Evolutionary conservation across 1,140 invertebrate species (phyloP), one percentile per base, ranked within the genome.

Genomic region (Hyposmocoma kahamanoa): DNA sequence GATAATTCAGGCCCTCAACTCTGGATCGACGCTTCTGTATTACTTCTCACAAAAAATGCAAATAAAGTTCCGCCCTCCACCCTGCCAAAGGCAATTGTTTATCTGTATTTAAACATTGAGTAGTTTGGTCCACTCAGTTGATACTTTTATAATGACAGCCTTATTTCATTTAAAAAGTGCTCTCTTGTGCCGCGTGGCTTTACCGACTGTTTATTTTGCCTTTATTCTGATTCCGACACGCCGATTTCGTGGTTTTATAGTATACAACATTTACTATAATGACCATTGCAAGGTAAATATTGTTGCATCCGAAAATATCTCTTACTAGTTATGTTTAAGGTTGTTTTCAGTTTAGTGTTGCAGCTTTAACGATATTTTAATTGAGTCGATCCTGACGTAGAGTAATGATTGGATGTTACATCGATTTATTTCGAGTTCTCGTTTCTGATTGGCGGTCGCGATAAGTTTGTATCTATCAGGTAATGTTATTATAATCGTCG

Each of bases 341-440:
- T 79, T 50, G 44, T 53, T 49, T 72, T 78, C 80, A 58, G 57
- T 61, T 55, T 62, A 65, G 46, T 67, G 67, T 57, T 65, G 41
- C 48, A 59, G 47, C 75, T 81, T 85, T 85, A 83, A 85, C 81
- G 81, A 85, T 85, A 85, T 85, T 85, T 85, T 85, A 85, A 85
- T 85, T 83, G 81, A 85, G 77, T 83, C 70, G 76, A 81, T 72
- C 78, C 74, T 79, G 82, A 85, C 82, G 69, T 82, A 53, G 76
- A 85, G 66, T 85, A 85, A 85, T 85, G 82, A 82, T 85, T 85
- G 82, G 82, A 85, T 71, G 82, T 79, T 78, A 79, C 82, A 79
- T 77, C 77, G 78, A 85, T 85, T 85, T 83, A 85, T 85, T 83
- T 84, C 62, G 74, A 83, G 68, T 83, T 85, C 82, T 81, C 74